Evolutionary conservation across 2,888 invertebrate species (phyloP).

Genomic region (Latheticus oryzae): DNA sequence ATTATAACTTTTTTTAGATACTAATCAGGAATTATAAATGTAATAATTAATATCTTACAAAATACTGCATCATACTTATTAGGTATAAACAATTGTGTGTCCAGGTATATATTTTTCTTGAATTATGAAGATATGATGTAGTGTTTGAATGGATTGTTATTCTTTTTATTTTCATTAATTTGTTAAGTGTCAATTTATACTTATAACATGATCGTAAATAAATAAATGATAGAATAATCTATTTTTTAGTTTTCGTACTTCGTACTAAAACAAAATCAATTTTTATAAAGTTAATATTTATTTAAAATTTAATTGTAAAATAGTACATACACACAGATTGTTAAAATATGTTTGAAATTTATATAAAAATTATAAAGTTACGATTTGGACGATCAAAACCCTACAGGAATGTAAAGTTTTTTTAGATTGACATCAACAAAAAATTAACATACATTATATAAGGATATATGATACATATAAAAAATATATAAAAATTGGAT

Average conservation of each 20-base stretch:
- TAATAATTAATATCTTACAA: not conserved
- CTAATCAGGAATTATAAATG: not conserved
- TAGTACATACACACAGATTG: constrained; percentile 42
- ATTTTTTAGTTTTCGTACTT: not conserved
- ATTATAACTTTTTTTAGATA: constrained; percentile 6
- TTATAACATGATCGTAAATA: too few species aligned
- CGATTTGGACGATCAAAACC: constrained; percentile 29
- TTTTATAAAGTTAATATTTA: constrained; percentile 27
- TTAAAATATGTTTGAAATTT: constrained; percentile 45
- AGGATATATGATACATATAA: constrained; percentile 36
- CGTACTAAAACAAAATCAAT: not conserved
- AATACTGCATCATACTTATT: constrained; percentile 18
- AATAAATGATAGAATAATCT: constrained; percentile 1
- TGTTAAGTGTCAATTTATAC: constrained; percentile 26
- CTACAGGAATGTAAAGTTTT: constrained; percentile 42
- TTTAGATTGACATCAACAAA: constrained; percentile 19
- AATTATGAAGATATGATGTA: too few species aligned
- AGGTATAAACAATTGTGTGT: constrained; percentile 4
- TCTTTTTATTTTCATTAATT: constrained; percentile 4
- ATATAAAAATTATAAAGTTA: constrained; percentile 38
- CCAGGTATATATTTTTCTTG: constrained; percentile 24
- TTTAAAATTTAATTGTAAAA: constrained; percentile 42
- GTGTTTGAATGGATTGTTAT: constrained; percentile 22
- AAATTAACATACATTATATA: constrained; percentile 33
- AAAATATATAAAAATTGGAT: constrained; percentile 40